These are phyloP conservation scores for Platanista minor DNA, from an alignment of 2,113 vertebrate species.

Conservation along the genomic window DNA sequence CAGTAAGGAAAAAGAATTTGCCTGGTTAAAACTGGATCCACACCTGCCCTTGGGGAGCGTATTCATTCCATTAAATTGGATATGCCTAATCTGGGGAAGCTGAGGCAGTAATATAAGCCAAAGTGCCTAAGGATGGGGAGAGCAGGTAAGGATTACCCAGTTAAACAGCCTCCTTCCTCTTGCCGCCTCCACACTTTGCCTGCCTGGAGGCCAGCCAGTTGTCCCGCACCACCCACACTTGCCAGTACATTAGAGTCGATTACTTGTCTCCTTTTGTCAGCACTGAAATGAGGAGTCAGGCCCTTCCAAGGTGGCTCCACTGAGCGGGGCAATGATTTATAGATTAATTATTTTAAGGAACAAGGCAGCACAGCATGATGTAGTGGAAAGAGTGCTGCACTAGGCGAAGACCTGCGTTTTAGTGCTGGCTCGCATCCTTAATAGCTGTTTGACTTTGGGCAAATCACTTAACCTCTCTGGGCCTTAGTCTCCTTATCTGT, in stretches of 20 bases:
- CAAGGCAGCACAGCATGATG: slow-evolving; percentile 40
- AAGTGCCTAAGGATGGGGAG: background rate
- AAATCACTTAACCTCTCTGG: slow-evolving; percentile 63
- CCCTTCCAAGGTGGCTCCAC: slow-evolving; percentile 48
- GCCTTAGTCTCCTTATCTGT: slow-evolving; percentile 46
- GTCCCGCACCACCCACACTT: slow-evolving; percentile 4
- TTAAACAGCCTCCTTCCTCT: background rate
- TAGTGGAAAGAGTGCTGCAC: background rate
- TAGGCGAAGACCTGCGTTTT: slow-evolving; percentile 8
- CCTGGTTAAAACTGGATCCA: background rate
- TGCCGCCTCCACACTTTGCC: background rate
- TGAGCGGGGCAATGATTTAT: slow-evolving; percentile 61
- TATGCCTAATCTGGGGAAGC: background rate
- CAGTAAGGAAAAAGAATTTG: background rate
- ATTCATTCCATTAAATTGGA: background rate
- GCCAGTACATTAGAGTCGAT: slow-evolving; percentile 58
- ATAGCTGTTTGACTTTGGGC: slow-evolving; percentile 51
- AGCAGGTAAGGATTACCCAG: background rate
- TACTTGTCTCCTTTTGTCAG: slow-evolving; percentile 69
- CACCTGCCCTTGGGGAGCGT: background rate
- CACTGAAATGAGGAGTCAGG: slow-evolving; percentile 53
- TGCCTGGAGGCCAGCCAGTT: slow-evolving; percentile 34
- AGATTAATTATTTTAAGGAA: slow-evolving; percentile 70
- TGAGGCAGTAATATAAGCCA: background rate
- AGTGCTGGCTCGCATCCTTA: slow-evolving; percentile 15